Conservation (phyloP, 1,140 invertebrate genomes). For the Brachionus calyciflorus region DNA sequence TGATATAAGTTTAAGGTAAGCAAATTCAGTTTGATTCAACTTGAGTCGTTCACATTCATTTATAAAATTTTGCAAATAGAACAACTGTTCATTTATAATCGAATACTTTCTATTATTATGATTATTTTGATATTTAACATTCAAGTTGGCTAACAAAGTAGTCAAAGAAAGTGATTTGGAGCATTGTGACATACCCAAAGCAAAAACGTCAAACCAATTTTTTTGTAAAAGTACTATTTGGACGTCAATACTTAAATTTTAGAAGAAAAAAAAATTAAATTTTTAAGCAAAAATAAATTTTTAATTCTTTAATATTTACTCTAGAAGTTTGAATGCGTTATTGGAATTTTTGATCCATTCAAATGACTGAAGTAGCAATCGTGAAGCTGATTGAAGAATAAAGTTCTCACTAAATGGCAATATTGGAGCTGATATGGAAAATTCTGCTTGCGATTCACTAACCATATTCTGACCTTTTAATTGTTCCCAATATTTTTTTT, state of each 20-base stretch:
- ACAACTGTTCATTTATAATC: constrained; percentile 42
- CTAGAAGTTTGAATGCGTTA: constrained; percentile 41
- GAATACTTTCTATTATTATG: constrained; percentile 13
- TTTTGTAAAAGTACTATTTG: constrained; percentile 45
- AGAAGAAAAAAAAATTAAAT: not conserved
- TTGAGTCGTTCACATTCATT: constrained; percentile 31
- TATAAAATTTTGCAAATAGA: constrained; percentile 12
- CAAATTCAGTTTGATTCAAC: constrained; percentile 25
- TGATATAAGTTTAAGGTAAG: constrained; percentile 42
- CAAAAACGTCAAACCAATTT: constrained; percentile 46
- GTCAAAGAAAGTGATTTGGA: constrained; percentile 18
- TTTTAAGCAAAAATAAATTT: not conserved
- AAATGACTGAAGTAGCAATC: constrained; percentile 29
- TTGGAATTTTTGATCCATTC: constrained; percentile 46
- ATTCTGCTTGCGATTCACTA: not conserved
- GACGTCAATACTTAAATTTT: constrained; percentile 20
- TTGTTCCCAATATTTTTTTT: constrained; percentile 25
- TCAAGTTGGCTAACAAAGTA: constrained; percentile 25
- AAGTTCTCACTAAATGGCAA: constrained; percentile 43
- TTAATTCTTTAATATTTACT: constrained; percentile 13
- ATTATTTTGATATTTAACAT: constrained; percentile 40
- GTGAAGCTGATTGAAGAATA: constrained; percentile 44
- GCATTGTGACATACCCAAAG: constrained; percentile 34
- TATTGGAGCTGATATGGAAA: constrained; percentile 15
- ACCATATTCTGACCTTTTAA: constrained; percentile 19